Evolutionary conservation across 2,888 invertebrate species (phyloP).

Genomic region (Ormyrus rosae): DNA sequence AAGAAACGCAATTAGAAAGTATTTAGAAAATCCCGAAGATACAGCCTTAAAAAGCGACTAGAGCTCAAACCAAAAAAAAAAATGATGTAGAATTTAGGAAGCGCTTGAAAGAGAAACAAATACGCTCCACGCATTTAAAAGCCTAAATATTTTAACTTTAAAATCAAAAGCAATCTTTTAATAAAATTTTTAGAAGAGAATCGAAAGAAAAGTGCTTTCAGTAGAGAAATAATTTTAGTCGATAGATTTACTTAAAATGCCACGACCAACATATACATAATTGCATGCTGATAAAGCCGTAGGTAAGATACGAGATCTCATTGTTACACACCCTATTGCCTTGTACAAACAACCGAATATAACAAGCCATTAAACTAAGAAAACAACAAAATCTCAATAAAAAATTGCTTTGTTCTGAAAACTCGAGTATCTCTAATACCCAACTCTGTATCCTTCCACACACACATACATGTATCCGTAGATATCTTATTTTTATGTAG

Average conservation of each 20-base stretch:
- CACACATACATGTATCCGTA: not conserved
- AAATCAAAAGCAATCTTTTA: not conserved
- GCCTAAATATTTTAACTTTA: not conserved
- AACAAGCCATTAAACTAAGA: constrained; percentile 12
- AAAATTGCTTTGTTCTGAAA: constrained; percentile 37
- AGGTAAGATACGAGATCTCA: constrained; percentile 32
- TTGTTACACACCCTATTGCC: constrained; percentile 36
- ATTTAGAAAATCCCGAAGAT: no score
- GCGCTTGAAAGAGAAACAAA: constrained; percentile 11
- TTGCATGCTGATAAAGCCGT: constrained; percentile 35
- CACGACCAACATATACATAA: not conserved
- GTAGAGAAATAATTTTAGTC: constrained; percentile 48
- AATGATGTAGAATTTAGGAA: not conserved
- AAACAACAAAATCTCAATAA: constrained; percentile 18
- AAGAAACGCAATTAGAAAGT: no score
- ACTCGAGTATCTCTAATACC: constrained; percentile 22
- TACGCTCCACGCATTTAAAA: constrained; percentile 22
- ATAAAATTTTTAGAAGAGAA: not conserved
- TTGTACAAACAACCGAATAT: constrained; percentile 37
- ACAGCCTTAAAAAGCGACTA: constrained; percentile 19
- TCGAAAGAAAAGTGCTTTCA: constrained; percentile 17
- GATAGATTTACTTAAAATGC: constrained; percentile 14
- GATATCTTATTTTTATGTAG: not conserved
- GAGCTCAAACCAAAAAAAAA: constrained; percentile 5
- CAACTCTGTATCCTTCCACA: not conserved